These are phyloP conservation scores for Parnassius orleans DNA, from an alignment of 2,888 invertebrate species.

Conservation along the genomic window DNA sequence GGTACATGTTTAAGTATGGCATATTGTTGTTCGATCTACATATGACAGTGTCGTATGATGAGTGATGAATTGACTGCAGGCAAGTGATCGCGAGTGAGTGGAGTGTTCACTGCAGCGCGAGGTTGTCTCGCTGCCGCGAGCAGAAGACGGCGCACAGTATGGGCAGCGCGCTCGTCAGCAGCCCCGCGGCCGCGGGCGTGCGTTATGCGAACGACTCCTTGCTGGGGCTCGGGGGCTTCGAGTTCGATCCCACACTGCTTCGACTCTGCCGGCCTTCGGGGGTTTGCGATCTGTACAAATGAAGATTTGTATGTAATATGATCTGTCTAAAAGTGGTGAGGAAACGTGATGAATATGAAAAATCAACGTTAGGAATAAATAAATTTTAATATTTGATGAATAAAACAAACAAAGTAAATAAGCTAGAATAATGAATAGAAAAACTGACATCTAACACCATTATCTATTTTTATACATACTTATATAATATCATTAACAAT, in stretches of 20 bases:
- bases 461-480: no score
- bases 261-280: constrained; percentile 69
- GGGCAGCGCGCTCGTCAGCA: constrained; percentile 62
- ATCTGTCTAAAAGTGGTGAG: background rate
- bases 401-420: no score
- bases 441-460: no score
- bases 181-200: constrained; percentile 56
- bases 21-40: no score
- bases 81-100: constrained; percentile 1
- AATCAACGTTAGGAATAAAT: background rate
- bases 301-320: background rate
- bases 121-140: constrained; percentile 54
- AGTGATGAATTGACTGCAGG: no score
- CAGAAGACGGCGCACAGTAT: constrained; percentile 70
- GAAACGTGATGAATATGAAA: background rate
- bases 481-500: no score
- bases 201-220: constrained; percentile 75
- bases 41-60: no score
- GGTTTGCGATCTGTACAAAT: constrained; percentile 56
- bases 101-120: constrained; percentile 50
- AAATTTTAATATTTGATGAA: no score
- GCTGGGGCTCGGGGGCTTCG: constrained; percentile 61
- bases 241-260: constrained; percentile 55
- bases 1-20: no score
- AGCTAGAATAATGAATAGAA: no score